Evolutionary conservation across 2,113 vertebrate genomes (phyloP), one percentile per base, ranked within the genome.

Genomic region (Clarias gariepinus): DNA sequence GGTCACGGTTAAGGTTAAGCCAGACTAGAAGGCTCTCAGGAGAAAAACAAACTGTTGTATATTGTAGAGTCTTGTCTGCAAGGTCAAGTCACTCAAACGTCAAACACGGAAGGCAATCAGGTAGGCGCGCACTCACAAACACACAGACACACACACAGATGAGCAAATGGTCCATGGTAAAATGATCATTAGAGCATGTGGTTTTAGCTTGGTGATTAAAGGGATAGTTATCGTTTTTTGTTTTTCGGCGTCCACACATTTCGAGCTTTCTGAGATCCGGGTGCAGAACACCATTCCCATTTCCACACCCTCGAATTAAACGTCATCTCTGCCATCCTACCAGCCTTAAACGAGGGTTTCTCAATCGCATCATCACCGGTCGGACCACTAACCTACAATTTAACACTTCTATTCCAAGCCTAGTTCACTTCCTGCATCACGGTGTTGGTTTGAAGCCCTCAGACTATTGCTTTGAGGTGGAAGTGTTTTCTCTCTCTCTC

Each of bases 381-480:
- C 28, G 19, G 25, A 60, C 83, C n/a, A 28, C 33, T 10, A 19
- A 76, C 85, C 89, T 87, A 52, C 64, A 55, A 0, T 61, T 85
- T 84, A 83, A 36, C 57, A 13, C 52, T 90, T 89, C 91, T 33
- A 30, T 55, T 16, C 3, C 4, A 25, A 23, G 64, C 61, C 61
- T 64, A 8, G 61, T 15, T 15, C 28, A 71, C 41, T 69, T 71
- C 68, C 82, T 58, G 66, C 89, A 86, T 83, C 87, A 91, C 91
- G 90, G 90, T 74, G 86, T 89, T 79, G 84, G 52, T 52, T 21
- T 89, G 83, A 84, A 92, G 86, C 84, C 63, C 64, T 84, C 63
- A 73, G 41, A 91, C 88, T 93, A 94, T 94, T 94, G 92, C 93
- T 94, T 90, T 92, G 91, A 66, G 53, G 84, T 36, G 52, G 60